A percentile compares a stretch with the other conserved stretches of the same genome.
These are phyloP conservation scores for Microcebus jonahi DNA, from an alignment of 2,113 vertebrate genomes.

Conservation along the genomic window DNA sequence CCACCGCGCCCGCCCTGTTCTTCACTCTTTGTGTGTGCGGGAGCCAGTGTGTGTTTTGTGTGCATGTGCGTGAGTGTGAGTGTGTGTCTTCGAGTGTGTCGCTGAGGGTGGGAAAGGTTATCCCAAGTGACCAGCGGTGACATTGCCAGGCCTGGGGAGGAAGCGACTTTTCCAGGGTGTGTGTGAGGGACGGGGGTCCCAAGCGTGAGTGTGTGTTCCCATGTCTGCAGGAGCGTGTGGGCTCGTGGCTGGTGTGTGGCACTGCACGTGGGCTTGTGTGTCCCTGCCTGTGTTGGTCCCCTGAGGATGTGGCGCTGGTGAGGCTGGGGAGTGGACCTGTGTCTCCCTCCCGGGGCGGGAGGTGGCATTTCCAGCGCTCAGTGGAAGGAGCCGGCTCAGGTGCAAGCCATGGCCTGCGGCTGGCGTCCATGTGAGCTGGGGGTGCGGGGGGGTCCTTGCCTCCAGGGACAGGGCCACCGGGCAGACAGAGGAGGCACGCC, in stretches of 20 bases:
- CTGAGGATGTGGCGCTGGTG: not conserved
- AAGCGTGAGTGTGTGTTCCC: not conserved
- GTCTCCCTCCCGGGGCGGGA: not conserved
- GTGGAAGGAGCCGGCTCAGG: not conserved
- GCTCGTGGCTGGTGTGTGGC: not conserved
- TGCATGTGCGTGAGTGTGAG: not conserved
- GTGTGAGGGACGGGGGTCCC: not conserved
- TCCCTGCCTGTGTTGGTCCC: not conserved
- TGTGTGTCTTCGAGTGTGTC: not conserved
- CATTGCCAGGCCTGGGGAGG: not conserved
- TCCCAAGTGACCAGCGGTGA: not conserved
- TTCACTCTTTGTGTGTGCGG: not conserved
- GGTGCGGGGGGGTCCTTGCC: not conserved
- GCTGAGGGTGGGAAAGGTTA: not conserved
- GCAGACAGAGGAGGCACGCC: not conserved
- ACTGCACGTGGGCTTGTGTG: not conserved
- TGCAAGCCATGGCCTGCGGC: no score
- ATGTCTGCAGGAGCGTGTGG: not conserved
- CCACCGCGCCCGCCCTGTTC: rapidly evolving
- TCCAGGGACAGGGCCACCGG: not conserved
- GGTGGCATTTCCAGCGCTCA: not conserved
- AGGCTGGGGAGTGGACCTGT: not conserved
- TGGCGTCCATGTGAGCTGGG: not conserved
- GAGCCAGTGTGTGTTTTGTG: not conserved
- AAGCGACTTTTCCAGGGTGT: not conserved